These are phyloP conservation scores for Callopanchax toddi DNA, from an alignment of 2,113 vertebrate species.

Conservation along the genomic window DNA sequence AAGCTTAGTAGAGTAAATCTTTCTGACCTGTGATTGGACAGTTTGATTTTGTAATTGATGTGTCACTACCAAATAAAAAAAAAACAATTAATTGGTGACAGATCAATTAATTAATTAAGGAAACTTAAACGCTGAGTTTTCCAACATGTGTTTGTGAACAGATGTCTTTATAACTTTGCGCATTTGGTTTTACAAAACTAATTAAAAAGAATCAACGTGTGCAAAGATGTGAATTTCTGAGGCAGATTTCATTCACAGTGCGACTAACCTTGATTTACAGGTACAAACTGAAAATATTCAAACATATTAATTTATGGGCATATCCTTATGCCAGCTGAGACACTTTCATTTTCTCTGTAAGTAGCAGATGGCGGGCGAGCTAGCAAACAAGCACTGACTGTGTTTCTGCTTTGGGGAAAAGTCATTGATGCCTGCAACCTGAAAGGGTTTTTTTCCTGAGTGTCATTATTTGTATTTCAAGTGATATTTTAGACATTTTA, in stretches of 20 bases:
- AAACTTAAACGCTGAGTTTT: no score
- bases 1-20: background rate
- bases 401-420: conserved; percentile 2
- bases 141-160: background rate
- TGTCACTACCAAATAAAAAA: no score
- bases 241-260: background rate
- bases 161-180: background rate
- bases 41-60: no score
- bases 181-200: background rate
- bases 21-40: background rate
- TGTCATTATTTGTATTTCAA: background rate
- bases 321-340: background rate
- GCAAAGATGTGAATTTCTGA: no score
- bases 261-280: background rate
- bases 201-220: background rate
- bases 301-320: background rate
- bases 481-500: background rate
- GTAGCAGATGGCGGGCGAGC: background rate
- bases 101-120: no score
- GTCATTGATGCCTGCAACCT: background rate
- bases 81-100: no score
- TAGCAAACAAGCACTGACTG: background rate
- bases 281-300: background rate
- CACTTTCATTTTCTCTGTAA: background rate
- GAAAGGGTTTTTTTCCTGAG: no score